Evolutionary conservation across 2,113 vertebrate species (phyloP).

Genomic region (Leuciscus idus): DNA sequence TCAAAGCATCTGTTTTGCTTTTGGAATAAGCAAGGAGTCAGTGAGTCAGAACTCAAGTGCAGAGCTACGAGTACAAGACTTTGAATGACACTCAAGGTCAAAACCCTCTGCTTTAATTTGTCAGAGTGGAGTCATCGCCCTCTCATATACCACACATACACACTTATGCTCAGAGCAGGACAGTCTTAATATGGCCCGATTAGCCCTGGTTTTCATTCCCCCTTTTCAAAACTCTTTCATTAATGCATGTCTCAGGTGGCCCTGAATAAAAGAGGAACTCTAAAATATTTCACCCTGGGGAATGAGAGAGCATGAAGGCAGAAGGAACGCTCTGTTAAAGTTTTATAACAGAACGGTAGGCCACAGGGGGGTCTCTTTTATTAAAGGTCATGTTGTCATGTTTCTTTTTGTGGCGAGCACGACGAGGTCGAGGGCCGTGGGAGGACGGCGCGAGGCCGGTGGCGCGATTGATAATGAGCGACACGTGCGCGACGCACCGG

Average conservation of each 20-base stretch:
- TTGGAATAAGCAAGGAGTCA: not conserved
- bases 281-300: constrained; percentile 10
- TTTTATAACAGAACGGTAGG: constrained; percentile 2
- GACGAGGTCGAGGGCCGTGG: too few species aligned
- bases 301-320: not conserved
- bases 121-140: constrained; percentile 32
- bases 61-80: not conserved
- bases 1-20: constrained; percentile 8
- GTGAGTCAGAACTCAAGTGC: constrained; percentile 9
- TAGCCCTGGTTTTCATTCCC: constrained; percentile 27
- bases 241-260: constrained; percentile 38
- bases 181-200: constrained; percentile 25
- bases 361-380: not conserved
- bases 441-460: too few species aligned
- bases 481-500: too few species aligned
- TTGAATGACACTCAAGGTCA: constrained; percentile 13
- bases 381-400: not conserved
- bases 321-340: constrained; percentile 13
- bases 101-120: constrained; percentile 26
- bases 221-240: constrained; percentile 21
- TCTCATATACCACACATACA: not conserved
- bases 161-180: not conserved
- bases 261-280: not conserved
- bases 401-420: too few species aligned
- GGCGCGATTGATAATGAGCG: too few species aligned